Conservation (phyloP, 2,797 vertebrate genomes). For the Hyperoplus immaculatus region DNA sequence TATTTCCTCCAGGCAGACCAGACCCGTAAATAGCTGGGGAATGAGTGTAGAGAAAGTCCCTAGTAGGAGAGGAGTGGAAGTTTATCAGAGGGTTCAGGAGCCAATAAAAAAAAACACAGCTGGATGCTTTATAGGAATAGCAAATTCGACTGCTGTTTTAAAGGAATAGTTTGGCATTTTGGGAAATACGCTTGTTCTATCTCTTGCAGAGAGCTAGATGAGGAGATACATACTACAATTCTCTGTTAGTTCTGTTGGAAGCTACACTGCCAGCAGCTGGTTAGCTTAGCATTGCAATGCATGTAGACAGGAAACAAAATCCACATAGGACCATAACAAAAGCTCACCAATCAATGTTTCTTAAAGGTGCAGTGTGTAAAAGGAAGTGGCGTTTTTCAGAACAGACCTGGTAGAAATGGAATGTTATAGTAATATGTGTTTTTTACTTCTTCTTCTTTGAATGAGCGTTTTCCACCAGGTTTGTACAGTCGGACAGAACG, state of each 20-base stretch:
- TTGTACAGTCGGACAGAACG: background rate
- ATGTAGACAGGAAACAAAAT: background rate
- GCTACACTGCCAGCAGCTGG: background rate
- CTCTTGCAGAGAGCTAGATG: background rate
- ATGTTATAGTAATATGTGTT: too few species aligned
- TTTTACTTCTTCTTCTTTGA: too few species aligned
- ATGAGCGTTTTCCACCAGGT: too few species aligned
- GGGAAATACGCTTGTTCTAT: background rate
- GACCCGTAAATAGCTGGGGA: constrained; percentile 42
- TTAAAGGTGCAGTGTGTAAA: too few species aligned
- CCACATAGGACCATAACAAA: background rate
- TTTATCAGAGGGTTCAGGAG: constrained; percentile 38
- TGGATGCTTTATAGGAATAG: background rate
- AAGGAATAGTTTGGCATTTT: background rate
- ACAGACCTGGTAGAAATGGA: too few species aligned
- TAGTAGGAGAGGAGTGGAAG: constrained; percentile 19
- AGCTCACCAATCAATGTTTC: background rate
- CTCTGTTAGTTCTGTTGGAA: background rate
- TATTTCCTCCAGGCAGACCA: constrained; percentile 28
- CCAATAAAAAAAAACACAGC: constrained; percentile 24
- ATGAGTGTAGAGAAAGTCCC: constrained; percentile 41
- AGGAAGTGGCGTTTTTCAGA: too few species aligned
- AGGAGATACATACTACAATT: background rate
- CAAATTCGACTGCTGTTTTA: background rate
- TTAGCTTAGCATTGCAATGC: background rate